Conservation (phyloP, 2,888 invertebrate species). For the Craniophora ligustri region DNA sequence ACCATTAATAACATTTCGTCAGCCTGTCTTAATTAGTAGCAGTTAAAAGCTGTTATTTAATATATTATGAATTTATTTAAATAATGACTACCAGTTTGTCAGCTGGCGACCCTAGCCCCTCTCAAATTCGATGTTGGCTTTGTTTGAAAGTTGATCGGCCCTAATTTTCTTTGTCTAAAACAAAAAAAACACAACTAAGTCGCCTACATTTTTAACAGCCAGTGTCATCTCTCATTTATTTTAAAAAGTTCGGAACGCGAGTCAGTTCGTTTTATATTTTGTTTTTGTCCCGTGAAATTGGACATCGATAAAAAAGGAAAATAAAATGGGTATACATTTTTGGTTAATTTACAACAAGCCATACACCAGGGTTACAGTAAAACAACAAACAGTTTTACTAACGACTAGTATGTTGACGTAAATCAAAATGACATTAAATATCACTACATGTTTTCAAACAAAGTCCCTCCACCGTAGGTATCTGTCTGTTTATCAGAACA, state of each 20-base stretch:
- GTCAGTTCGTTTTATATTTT: conserved; percentile 17
- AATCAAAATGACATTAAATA: too few species aligned
- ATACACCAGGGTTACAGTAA: not conserved
- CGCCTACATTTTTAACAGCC: conserved; percentile 33
- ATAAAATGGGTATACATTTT: too few species aligned
- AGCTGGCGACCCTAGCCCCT: conserved; percentile 35
- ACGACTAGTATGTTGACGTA: too few species aligned
- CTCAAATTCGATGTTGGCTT: conserved; percentile 50
- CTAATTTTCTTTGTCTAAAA: conserved; percentile 58
- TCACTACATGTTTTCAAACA: too few species aligned
- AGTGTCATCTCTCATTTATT: conserved; percentile 41
- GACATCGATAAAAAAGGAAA: conserved; percentile 2
- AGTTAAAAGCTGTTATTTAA: too few species aligned
- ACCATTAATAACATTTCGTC: too few species aligned
- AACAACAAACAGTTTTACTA: too few species aligned
- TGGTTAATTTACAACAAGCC: not conserved
- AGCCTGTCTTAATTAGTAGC: too few species aligned
- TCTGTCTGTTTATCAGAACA: too few species aligned
- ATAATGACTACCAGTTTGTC: conserved; percentile 15
- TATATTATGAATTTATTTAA: conserved; percentile 7
- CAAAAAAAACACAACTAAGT: conserved; percentile 54
- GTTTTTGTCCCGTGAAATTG: conserved; percentile 15
- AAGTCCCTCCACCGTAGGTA: too few species aligned
- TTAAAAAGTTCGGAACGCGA: conserved; percentile 29
- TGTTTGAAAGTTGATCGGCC: conserved; percentile 60